These are phyloP conservation scores for Tenthredo notha DNA, from an alignment of 2,888 invertebrate species.

Conservation along the genomic window DNA sequence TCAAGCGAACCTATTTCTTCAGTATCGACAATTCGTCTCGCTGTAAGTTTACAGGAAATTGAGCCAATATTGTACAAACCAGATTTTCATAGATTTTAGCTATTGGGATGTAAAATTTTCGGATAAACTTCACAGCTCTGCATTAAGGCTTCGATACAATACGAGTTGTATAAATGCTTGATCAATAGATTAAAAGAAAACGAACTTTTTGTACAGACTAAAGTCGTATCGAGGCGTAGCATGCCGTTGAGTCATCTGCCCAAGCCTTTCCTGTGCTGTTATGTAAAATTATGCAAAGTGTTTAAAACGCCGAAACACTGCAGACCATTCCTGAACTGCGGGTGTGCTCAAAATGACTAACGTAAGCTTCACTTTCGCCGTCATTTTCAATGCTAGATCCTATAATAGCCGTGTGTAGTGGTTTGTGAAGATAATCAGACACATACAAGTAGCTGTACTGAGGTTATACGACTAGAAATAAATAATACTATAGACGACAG, in stretches of 20 bases:
- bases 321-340: slow-evolving; percentile 21
- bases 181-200: neutral
- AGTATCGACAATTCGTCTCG: too few species aligned
- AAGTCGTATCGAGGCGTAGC: neutral
- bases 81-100: neutral
- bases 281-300: slow-evolving; percentile 41
- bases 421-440: neutral
- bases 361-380: slow-evolving; percentile 24
- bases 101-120: neutral
- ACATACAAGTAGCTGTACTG: neutral
- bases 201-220: neutral
- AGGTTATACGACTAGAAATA: neutral
- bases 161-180: neutral
- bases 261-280: slow-evolving; percentile 28
- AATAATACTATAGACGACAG: neutral
- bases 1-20: too few species aligned
- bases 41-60: too few species aligned
- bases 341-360: slow-evolving; percentile 16
- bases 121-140: neutral
- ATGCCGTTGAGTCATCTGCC: slow-evolving; percentile 35
- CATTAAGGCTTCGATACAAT: neutral
- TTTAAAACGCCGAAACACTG: slow-evolving; percentile 28
- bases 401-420: neutral
- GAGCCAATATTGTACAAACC: too few species aligned
- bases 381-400: neutral